Conservation (phyloP, 2,113 vertebrate genomes). For the Muntiacus muntjak region DNA sequence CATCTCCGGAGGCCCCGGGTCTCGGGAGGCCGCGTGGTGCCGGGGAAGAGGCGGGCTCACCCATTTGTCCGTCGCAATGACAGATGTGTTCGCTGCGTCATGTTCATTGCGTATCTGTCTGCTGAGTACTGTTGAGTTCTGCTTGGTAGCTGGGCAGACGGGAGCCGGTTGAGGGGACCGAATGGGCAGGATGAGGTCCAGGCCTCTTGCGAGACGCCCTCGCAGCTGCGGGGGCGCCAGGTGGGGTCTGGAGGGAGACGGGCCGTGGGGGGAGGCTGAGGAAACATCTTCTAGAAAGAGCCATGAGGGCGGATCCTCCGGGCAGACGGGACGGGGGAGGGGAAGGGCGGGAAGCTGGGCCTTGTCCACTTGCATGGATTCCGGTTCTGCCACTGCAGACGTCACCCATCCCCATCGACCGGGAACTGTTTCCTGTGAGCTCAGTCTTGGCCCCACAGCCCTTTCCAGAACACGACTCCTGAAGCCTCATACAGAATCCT, state of each 20-base stretch:
- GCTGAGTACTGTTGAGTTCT: background rate
- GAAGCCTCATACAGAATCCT: background rate
- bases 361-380: background rate
- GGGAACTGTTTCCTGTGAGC: background rate
- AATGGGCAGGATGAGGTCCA: background rate
- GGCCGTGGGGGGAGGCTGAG: background rate
- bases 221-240: background rate
- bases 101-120: background rate
- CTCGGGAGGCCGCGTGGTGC: background rate
- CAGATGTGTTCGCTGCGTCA: background rate
- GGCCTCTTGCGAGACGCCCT: background rate
- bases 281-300: background rate
- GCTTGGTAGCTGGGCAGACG: background rate
- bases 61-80: background rate
- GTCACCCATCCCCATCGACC: background rate
- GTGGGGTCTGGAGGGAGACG: background rate
- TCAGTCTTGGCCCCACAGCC: background rate
- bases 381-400: background rate
- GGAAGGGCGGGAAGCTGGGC: background rate
- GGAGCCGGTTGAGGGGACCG: background rate
- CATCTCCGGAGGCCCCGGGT: background rate
- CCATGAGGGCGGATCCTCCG: background rate
- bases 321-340: background rate
- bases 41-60: background rate
- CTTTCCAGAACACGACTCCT: background rate